Conservation (phyloP, 2,113 vertebrate genomes). For the Carlito syrichta region DNA sequence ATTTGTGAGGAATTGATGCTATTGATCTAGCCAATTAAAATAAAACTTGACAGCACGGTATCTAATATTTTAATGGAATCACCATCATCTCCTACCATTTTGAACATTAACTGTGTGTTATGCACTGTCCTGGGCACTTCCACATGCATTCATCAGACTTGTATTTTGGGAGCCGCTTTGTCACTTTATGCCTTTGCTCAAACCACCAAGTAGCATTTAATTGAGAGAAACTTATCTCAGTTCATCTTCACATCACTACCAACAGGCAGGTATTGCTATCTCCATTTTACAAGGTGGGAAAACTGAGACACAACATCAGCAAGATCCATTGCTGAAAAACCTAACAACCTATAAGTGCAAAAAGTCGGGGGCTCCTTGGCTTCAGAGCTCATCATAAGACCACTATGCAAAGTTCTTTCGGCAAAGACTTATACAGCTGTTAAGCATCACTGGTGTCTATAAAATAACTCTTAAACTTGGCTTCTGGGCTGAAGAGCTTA, state of each 20-base stretch:
- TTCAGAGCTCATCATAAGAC: not conserved
- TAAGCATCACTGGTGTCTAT: not conserved
- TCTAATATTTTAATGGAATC: not conserved
- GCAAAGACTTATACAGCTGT: not conserved
- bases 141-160: not conserved
- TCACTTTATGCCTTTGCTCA: not conserved
- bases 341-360: not conserved
- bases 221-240: not conserved
- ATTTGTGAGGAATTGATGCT: not conserved
- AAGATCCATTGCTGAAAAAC: not conserved
- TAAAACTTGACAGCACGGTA: not conserved
- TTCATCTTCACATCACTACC: not conserved
- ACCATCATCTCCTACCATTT: not conserved
- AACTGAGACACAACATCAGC: not conserved
- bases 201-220: not conserved
- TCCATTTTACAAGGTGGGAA: not conserved
- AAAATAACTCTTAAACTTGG: not conserved
- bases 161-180: not conserved
- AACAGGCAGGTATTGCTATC: not conserved
- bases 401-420: rapidly evolving
- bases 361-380: not conserved
- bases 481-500: not conserved
- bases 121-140: too few species aligned
- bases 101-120: not conserved
- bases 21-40: not conserved